Evolutionary conservation across 37 sponge, comb jelly and placozoan species (phyloP), one percentile per base, ranked within the genome.

Genomic region (Haliclona indistincta): DNA sequence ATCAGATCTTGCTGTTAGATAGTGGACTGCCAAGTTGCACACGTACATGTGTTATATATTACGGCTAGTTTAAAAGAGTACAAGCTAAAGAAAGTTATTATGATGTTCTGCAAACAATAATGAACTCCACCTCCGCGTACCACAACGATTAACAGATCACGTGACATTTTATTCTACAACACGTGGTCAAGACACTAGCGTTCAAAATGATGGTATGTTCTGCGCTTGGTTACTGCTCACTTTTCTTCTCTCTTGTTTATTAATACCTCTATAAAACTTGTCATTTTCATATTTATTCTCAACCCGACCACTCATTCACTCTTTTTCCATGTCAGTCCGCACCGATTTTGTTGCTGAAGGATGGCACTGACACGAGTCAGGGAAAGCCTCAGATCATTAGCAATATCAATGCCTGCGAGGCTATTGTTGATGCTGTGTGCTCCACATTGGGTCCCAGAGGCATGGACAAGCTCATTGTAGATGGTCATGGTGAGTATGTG

Each of bases 391-490:
- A 99, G 85, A 90, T 99, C 3, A 84, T 99, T 43, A 99, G 99
- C 72, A 99, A 99, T 82, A 95, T 99, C 72, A 99, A 96, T 66
- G 99, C 99, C 17, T 99, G 99, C 70, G 85, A 89, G 82, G 90
- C 77, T 38, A 77, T 96, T 23, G 93, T 86, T 52, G 96, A 88
- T 54, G 99, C 99, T n/a, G 81, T 99, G 2, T 68, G 89, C 28
- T 90, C 99, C 56, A 99, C 99, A 3, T 85, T 99, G 13, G 99
- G 99, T 6, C 99, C 99, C 3, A 61, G 99, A 13, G 99, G 99
- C 20, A 90, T 99, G 96, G 99, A 99, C 86, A 99, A 99, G 47
- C 87, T 99, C 13, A 96, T 99, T 32, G 99, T 99, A 25, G 99
- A 99, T 44, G 82, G 89, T 4, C 79, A 85, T 55, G 99, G 99